A percentile compares a stretch with the other conserved stretches of the same genome.
phyloP scores from a whole-genome alignment of 2,888 invertebrate genomes.

The Plusia festucae region DNA sequence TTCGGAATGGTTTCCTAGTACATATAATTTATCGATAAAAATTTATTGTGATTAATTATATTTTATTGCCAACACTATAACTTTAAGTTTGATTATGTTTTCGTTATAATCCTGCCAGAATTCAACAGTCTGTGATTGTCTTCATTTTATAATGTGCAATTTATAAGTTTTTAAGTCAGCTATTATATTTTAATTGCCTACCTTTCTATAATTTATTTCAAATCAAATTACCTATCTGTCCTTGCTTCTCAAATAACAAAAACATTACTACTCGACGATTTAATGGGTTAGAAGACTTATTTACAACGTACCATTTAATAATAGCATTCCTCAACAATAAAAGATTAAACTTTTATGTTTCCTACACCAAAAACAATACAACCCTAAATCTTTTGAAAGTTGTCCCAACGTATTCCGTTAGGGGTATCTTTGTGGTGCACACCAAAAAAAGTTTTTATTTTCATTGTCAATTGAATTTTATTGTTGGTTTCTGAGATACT shows the following conservation, averaged over 20 bases:
- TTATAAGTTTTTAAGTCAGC: background rate
- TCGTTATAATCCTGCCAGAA: constrained; percentile 9
- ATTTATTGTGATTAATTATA: constrained; percentile 31
- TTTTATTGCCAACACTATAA: constrained; percentile 18
- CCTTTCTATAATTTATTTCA: constrained; percentile 3
- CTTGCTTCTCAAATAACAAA: constrained; percentile 21
- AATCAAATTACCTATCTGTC: constrained; percentile 14
- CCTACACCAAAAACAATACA: constrained; percentile 79
- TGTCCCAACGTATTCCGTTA: constrained; percentile 82
- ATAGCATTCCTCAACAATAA: constrained; percentile 52
- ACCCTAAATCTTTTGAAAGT: constrained; percentile 83
- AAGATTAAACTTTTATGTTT: constrained; percentile 74
- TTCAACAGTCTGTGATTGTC: background rate
- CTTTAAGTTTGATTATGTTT: constrained; percentile 21
- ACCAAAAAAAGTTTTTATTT: constrained; percentile 76
- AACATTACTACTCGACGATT: constrained; percentile 37
- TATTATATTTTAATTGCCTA: constrained; percentile 1
- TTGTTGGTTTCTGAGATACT: constrained; percentile 87
- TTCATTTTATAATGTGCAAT: background rate
- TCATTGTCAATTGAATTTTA: constrained; percentile 89
- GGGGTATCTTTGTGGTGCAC: constrained; percentile 77
- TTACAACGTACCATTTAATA: constrained; percentile 50
- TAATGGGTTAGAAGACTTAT: constrained; percentile 40
- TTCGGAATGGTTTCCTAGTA: constrained; percentile 20
- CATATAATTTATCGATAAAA: constrained; percentile 28